Conservation (phyloP, 2,797 vertebrate species). For the Podarcis lilfordi region DNA sequence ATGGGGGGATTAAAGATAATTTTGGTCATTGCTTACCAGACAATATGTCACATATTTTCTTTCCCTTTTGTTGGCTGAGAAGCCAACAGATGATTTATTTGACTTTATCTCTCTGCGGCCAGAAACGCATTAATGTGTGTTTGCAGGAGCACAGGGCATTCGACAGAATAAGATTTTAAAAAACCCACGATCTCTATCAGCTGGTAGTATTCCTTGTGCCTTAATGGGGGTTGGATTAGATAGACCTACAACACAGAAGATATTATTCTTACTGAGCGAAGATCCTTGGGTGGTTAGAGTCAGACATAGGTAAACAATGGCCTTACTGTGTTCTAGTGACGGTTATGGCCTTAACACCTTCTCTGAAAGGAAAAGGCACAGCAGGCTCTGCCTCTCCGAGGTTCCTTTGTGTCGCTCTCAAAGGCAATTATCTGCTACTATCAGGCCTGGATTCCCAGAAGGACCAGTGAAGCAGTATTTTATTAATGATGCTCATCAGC, state of each 20-base stretch:
- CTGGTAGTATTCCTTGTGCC: conserved; percentile 5
- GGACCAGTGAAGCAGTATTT: conserved; percentile 49
- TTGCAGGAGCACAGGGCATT: neutral
- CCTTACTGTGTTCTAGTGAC: conserved; percentile 26
- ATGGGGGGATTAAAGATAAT: conserved; percentile 38
- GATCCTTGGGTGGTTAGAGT: neutral
- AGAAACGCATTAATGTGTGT: neutral
- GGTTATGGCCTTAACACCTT: conserved; percentile 33
- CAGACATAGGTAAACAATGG: neutral
- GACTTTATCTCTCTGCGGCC: neutral
- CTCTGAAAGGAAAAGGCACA: conserved; percentile 47
- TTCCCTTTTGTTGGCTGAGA: conserved; percentile 10
- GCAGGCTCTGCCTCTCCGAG: conserved; percentile 37
- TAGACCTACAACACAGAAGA: neutral
- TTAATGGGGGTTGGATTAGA: conserved; percentile 29
- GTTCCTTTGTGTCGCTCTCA: conserved; percentile 45
- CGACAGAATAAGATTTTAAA: neutral
- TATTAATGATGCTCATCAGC: conserved; percentile 62
- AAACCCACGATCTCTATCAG: conserved; percentile 22
- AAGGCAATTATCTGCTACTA: conserved; percentile 65
- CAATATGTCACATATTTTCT: neutral
- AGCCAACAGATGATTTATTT: neutral
- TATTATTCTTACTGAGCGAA: conserved; percentile 30
- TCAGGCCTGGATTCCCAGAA: conserved; percentile 58
- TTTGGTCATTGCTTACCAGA: conserved; percentile 43